A percentile compares a stretch with the other conserved stretches of the same genome.
phyloP scores from a whole-genome alignment of 92 coral and sea anemone species.

The Palythoa grandis region DNA sequence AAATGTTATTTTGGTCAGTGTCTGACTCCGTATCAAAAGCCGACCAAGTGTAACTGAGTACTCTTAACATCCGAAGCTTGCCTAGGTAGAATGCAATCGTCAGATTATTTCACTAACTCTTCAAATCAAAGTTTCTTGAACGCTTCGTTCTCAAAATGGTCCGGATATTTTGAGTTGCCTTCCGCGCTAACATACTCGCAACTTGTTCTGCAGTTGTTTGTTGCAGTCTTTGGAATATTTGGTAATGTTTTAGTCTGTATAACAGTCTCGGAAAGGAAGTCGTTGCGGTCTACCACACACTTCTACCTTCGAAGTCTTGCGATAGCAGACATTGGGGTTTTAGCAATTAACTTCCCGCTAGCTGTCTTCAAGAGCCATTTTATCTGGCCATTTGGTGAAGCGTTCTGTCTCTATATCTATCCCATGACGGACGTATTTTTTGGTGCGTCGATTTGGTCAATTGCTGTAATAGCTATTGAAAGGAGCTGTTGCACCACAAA shows the following conservation, averaged over 20 bases:
- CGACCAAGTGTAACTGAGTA: neutral
- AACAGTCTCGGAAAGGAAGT: slow-evolving; percentile 3
- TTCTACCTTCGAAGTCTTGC: slow-evolving; percentile 41
- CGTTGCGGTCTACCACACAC: slow-evolving; percentile 24
- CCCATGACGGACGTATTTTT: slow-evolving; percentile 39
- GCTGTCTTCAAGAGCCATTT: slow-evolving; percentile 20
- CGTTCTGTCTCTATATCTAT: slow-evolving; percentile 28
- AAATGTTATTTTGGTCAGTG: too few species aligned
- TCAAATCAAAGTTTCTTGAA: slow-evolving; percentile 18
- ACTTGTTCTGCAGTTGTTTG: slow-evolving; percentile 14
- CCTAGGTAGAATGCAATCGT: neutral
- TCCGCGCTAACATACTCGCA: slow-evolving; percentile 1
- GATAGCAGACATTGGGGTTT: slow-evolving; percentile 38
- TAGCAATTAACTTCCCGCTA: slow-evolving; percentile 15
- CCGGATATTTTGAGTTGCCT: slow-evolving; percentile 28
- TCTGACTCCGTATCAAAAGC: neutral
- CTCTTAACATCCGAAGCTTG: neutral
- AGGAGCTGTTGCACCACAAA: slow-evolving; percentile 1
- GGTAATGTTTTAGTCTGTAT: slow-evolving; percentile 39
- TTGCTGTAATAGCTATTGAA: slow-evolving; percentile 35
- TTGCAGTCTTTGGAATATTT: slow-evolving; percentile 9
- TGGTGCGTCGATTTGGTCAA: slow-evolving; percentile 45
- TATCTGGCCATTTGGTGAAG: slow-evolving; percentile 41
- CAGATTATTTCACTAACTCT: neutral
- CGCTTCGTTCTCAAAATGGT: slow-evolving; percentile 9